These are phyloP conservation scores for Leptoclinus maculatus DNA, from an alignment of 2,797 vertebrate species.

Conservation along the genomic window DNA sequence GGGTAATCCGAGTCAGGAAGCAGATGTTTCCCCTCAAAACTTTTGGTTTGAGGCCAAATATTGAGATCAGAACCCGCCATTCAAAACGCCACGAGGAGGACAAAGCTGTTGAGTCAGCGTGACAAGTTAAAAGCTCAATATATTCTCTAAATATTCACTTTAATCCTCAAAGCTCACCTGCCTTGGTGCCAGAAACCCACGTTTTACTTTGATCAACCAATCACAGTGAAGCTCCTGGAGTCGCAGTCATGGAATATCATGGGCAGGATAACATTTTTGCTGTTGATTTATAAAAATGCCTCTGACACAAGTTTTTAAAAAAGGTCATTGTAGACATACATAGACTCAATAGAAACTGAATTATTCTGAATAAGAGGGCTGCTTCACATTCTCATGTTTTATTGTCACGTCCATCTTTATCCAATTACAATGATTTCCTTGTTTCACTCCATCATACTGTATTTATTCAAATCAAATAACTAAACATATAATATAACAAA, in stretches of 20 bases:
- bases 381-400: background rate
- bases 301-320: background rate
- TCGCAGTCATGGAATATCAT: background rate
- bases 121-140: background rate
- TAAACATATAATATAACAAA: background rate
- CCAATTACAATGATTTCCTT: too few species aligned
- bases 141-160: background rate
- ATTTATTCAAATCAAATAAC: background rate
- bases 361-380: background rate
- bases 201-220: background rate
- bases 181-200: background rate
- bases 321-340: background rate
- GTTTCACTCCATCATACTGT: background rate
- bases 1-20: slow-evolving; percentile 38
- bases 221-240: background rate
- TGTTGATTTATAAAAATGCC: background rate
- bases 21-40: slow-evolving; percentile 32
- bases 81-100: background rate
- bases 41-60: slow-evolving; percentile 30
- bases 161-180: background rate
- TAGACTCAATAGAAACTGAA: background rate
- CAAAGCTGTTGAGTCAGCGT: slow-evolving; percentile 1
- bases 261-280: background rate
- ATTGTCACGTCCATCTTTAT: background rate
- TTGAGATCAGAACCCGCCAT: slow-evolving; percentile 1